phyloP scores from a whole-genome alignment of 2,797 vertebrate genomes.

The Poecilia gillii region DNA sequence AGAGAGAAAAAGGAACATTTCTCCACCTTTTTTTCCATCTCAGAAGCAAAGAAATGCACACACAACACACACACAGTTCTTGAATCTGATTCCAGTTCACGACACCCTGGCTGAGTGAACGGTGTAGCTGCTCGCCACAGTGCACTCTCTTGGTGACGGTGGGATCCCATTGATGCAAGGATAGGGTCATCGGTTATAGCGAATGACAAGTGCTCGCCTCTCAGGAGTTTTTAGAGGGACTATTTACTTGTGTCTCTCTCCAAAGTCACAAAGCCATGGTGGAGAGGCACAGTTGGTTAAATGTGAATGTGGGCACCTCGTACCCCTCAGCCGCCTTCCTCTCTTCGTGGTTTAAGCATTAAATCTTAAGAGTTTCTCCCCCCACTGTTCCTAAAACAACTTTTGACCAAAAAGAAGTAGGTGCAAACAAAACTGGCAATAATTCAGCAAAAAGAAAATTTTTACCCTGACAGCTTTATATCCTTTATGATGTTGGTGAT shows the following conservation, averaged over 20 bases:
- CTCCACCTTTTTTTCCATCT: conserved; percentile 66
- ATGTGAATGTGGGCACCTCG: conserved; percentile 78
- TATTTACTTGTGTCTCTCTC: conserved; percentile 62
- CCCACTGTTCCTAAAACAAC: conserved; percentile 51
- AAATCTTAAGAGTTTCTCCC: conserved; percentile 36
- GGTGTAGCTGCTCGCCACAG: conserved; percentile 62
- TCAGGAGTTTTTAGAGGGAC: conserved; percentile 72
- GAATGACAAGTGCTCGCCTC: conserved; percentile 64
- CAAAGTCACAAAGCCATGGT: conserved; percentile 71
- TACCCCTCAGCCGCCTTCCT: conserved; percentile 61
- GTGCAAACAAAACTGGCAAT: conserved; percentile 79
- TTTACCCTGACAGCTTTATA: conserved; percentile 80
- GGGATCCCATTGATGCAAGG: conserved; percentile 58
- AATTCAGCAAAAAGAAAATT: conserved; percentile 74
- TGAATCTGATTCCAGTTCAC: conserved; percentile 63
- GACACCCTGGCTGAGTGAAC: conserved; percentile 61
- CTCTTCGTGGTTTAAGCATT: conserved; percentile 33
- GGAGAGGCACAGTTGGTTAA: conserved; percentile 65
- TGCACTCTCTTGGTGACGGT: conserved; percentile 57
- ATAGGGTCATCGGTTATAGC: conserved; percentile 56
- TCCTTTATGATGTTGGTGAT: conserved; percentile 66
- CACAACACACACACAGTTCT: conserved; percentile 43
- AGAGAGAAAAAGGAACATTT: conserved; percentile 55
- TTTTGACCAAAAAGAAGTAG: conserved; percentile 74
- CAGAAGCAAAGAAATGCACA: conserved; percentile 76